Base-by-base conservation (phyloP, 2,113 vertebrate genomes). In the Sinocyclocheilus maitianheensis region DNA sequence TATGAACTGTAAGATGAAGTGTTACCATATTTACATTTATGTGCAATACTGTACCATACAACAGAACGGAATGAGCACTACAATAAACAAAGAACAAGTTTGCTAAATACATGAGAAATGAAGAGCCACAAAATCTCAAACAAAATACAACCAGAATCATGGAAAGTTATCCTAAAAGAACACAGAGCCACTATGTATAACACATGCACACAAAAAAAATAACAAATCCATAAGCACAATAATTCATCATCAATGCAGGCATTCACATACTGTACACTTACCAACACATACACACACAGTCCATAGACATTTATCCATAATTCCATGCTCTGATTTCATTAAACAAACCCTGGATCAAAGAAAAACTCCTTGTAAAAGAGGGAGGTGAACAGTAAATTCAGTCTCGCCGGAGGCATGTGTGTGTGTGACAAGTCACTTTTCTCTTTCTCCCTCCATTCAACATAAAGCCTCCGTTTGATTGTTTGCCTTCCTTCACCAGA, bases 341-440 rank as follows among this genome's bases (percentile, higher is more conserved):
- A 75, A 83, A 40, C 69, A 74, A 34, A 11, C 58, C 22, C 51
- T 51, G 34, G 34, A 86, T 86, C 69, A 86, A 85, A 89, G 67
- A 80, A 71, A 84, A 71, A 84, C 69, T 55, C 75, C 75, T 62
- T 53, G 53, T 88, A 79, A 86, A 87, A 77, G 20, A 77, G 37
- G 40, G 51, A 55, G 62, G 83, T 81, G 71, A 85, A 83, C 83
- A 77, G 85, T 78, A 81, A 74, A 26, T 71, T 26, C 77, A 78
- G 37, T 77, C 85, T 85, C 20, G 43, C 71, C 40, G 43, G 65
- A 60, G 80, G 80, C 76, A 40, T 48, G 37, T 85, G 67, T 51
- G 67, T 51, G 80, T 79, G 86, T 84, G 85, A 88, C 88, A 87
- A 87, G 83, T 46, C 75, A 77, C 82, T 74, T 86, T 86, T 85